These are phyloP conservation scores for Carlito syrichta DNA, from an alignment of 2,113 vertebrate species.

Conservation along the genomic window DNA sequence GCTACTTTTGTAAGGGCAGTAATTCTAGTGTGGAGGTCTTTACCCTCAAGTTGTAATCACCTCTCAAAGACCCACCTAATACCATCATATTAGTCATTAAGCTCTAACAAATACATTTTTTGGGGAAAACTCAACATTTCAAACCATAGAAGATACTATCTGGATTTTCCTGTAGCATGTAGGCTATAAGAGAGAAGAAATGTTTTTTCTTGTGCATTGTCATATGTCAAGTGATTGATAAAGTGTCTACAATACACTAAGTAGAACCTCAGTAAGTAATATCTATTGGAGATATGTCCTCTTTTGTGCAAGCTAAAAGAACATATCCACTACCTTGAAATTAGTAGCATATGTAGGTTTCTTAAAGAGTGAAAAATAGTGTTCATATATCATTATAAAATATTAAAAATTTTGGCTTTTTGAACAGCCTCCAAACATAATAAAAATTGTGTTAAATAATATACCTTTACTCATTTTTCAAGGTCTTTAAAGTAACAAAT, in stretches of 20 bases:
- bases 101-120: neutral
- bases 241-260: neutral
- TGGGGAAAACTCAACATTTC: neutral
- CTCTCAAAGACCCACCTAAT: neutral
- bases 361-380: neutral
- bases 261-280: neutral
- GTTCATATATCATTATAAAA: neutral
- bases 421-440: neutral
- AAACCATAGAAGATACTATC: neutral
- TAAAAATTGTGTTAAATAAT: neutral
- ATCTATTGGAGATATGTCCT: neutral
- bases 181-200: neutral
- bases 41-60: neutral
- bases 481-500: neutral
- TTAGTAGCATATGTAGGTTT: neutral
- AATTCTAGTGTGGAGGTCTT: neutral
- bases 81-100: neutral
- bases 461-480: neutral
- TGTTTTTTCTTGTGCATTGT: neutral
- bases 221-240: neutral
- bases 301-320: neutral
- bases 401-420: neutral
- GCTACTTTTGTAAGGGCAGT: neutral
- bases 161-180: neutral
- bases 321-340: neutral